These are phyloP conservation scores for Epirrita christyi DNA, from an alignment of 2,888 invertebrate species.

Conservation along the genomic window DNA sequence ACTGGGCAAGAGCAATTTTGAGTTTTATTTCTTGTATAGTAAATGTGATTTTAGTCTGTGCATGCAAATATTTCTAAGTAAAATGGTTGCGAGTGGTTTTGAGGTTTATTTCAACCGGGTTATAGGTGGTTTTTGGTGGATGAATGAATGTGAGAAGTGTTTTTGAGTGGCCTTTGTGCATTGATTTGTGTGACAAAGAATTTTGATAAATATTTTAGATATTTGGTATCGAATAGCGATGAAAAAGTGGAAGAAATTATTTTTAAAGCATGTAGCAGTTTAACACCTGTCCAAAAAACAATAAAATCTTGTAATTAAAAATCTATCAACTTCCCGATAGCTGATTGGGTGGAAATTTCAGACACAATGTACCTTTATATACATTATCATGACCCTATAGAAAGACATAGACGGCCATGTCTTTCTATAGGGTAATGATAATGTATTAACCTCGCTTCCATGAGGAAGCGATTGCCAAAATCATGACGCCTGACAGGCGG, in stretches of 20 bases:
- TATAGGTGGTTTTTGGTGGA: conserved; percentile 5
- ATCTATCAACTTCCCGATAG: too few species aligned
- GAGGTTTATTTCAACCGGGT: conserved; percentile 6
- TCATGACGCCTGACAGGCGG: too few species aligned
- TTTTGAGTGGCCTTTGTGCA: conserved; percentile 41
- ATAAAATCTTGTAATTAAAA: too few species aligned
- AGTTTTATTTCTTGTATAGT: conserved; percentile 13
- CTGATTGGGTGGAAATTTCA: too few species aligned
- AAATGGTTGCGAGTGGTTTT: not conserved
- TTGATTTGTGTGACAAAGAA: conserved; percentile 50
- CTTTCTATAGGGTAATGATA: too few species aligned
- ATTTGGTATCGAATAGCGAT: conserved; percentile 20
- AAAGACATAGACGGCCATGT: too few species aligned
- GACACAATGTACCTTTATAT: too few species aligned
- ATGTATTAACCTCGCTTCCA: too few species aligned
- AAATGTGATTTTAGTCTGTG: conserved; percentile 22
- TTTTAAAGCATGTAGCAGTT: too few species aligned
- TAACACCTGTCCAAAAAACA: too few species aligned
- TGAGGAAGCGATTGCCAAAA: too few species aligned
- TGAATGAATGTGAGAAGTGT: conserved; percentile 1
- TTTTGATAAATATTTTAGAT: conserved; percentile 49
- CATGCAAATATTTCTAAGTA: not conserved
- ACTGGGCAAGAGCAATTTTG: conserved; percentile 8
- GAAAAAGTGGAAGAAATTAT: not conserved
- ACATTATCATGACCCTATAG: too few species aligned